Base-by-base conservation (phyloP, 2,888 invertebrate species). In the Dasypogon diadema region DNA sequence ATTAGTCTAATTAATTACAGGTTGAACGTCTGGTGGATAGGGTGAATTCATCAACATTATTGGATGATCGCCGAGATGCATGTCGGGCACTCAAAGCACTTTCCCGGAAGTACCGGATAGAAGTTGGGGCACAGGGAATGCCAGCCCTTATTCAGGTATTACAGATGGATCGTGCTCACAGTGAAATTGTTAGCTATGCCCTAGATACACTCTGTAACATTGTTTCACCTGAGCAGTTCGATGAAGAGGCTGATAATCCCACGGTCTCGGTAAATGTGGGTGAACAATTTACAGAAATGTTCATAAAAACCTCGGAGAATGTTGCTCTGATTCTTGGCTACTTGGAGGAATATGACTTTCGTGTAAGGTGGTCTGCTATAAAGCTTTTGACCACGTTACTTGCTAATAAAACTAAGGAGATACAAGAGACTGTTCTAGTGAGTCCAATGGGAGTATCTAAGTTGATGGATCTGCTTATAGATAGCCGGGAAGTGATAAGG, bases 381-480 rank as follows among this genome's bases (percentile, higher is more conserved):
- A 94, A 94, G 82, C 87, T 99, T 6, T 87, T 99, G 10, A 95
- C 94, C 0, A 92, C 94, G n/a, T 87, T 99, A 42, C 88, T 99
- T 8, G 90, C 91, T 0, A 97, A 97, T 83, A 91, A 93, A 84
- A 91, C 93, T 0, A 93, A 93, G 83, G 95, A 95, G 77, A 91
- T 96, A 65, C 96, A 96, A 86, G 95, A 96, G 84, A 92, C 94
- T 14, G 91, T 96, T 68, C 87, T 96, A 74, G 91, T 95, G 2
- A 95, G 95, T 85, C 96, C 97, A n/a, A 96, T 97, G 94, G 99
- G 97, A 0, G 95, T 99, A 0, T 97, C 98, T 0, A 97, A 96
- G 87, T 89, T 99, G 81, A 98, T 99, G 95, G 99, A 99, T 86
- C 88, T 99, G 14, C 87, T 99, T 10, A 91, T 92, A 2, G 99